Evolutionary conservation across 2,888 invertebrate species (phyloP).

Genomic region (Rotaria socialis): DNA sequence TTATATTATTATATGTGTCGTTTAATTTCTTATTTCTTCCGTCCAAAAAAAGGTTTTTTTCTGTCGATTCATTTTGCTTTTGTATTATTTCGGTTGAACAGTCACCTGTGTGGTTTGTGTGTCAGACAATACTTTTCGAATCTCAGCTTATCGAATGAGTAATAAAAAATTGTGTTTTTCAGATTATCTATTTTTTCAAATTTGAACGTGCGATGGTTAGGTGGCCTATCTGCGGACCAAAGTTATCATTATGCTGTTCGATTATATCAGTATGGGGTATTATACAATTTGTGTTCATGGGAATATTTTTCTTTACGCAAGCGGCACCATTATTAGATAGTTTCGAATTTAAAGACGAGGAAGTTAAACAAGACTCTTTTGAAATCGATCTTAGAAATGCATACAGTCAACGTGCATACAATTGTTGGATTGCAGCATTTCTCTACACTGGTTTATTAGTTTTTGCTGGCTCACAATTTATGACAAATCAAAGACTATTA

Average conservation of each 20-base stretch:
- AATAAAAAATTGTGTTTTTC: neutral
- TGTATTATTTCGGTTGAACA: slow-evolving; percentile 25
- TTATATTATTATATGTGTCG: too few species aligned
- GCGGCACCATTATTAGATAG: slow-evolving; percentile 85
- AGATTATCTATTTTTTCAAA: neutral
- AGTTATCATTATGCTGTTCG: slow-evolving; percentile 68
- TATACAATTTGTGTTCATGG: slow-evolving; percentile 79
- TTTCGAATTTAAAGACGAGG: slow-evolving; percentile 67
- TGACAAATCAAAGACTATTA: slow-evolving; percentile 37
- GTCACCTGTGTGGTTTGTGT: neutral
- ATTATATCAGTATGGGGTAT: slow-evolving; percentile 89
- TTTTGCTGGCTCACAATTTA: slow-evolving; percentile 63
- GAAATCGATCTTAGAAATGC: slow-evolving; percentile 49
- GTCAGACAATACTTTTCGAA: neutral
- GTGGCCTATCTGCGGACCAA: slow-evolving; percentile 44
- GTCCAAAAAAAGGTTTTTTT: neutral
- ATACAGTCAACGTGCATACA: slow-evolving; percentile 74
- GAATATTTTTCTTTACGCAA: slow-evolving; percentile 78
- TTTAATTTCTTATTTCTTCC: neutral
- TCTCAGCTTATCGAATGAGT: slow-evolving; percentile 1
- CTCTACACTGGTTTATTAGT: slow-evolving; percentile 79
- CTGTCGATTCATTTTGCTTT: neutral
- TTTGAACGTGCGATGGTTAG: neutral
- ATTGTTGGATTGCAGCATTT: slow-evolving; percentile 90
- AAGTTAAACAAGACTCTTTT: slow-evolving; percentile 56